Evolutionary conservation across 2,113 vertebrate genomes (phyloP).

Genomic region (Pseudorasbora parva): DNA sequence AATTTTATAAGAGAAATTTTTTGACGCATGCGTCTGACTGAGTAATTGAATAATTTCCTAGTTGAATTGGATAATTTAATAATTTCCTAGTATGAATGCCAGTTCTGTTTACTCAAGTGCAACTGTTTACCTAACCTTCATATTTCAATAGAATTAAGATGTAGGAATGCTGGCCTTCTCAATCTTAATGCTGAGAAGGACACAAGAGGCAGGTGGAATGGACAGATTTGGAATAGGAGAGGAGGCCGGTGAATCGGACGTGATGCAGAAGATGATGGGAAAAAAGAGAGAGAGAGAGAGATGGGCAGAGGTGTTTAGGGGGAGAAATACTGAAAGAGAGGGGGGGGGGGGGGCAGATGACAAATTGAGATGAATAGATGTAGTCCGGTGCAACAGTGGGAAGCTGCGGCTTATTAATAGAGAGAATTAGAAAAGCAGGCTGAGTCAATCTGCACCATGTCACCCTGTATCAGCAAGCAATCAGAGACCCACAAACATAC

Average conservation of each 20-base stretch:
- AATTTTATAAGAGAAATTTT: background rate
- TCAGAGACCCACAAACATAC: slow-evolving; percentile 70
- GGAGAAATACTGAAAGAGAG: background rate
- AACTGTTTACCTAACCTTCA: slow-evolving; percentile 75
- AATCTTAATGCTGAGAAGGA: slow-evolving; percentile 38
- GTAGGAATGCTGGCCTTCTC: slow-evolving; percentile 59
- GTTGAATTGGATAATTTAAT: background rate
- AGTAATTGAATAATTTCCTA: background rate
- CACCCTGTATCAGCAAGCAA: slow-evolving; percentile 78
- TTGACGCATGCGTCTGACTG: background rate
- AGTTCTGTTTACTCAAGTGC: slow-evolving; percentile 67
- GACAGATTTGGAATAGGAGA: slow-evolving; percentile 49
- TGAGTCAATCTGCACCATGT: slow-evolving; percentile 81
- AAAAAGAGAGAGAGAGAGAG: slow-evolving; percentile 19
- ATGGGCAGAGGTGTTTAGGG: slow-evolving; percentile 7
- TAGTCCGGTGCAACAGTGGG: slow-evolving; percentile 79
- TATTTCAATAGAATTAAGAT: slow-evolving; percentile 69
- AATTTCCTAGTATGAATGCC: background rate
- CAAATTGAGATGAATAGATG: slow-evolving; percentile 86
- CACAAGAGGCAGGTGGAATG: slow-evolving; percentile 58
- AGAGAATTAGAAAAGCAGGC: slow-evolving; percentile 80
- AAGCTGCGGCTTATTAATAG: slow-evolving; percentile 81
- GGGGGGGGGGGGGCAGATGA: slow-evolving; percentile 70
- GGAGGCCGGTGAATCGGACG: slow-evolving; percentile 53
- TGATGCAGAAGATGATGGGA: slow-evolving; percentile 47